phyloP scores from a whole-genome alignment of 1,140 invertebrate species.

The Pemphigus obesinymphae region DNA sequence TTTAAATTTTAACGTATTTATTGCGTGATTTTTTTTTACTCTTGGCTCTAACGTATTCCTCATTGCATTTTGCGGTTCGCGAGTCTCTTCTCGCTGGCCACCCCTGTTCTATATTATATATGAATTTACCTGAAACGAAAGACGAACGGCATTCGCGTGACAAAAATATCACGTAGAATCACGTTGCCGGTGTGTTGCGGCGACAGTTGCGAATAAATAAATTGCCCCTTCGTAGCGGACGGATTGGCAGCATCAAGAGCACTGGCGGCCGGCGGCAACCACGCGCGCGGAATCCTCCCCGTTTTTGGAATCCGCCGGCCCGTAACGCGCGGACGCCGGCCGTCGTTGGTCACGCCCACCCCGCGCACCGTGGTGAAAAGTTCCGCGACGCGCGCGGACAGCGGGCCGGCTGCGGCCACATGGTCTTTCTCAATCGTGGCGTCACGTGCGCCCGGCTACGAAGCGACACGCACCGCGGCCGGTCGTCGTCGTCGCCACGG shows the following conservation, averaged over 20 bases:
- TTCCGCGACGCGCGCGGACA: not conserved
- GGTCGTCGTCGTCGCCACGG: no score
- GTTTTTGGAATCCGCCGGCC: not conserved
- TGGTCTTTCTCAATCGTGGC: not conserved
- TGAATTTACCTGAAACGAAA: constrained; percentile 25
- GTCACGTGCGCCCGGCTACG: no score
- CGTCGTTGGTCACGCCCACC: not conserved
- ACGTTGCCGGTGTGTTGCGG: not conserved
- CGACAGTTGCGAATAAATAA: no score
- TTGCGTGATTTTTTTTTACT: no score
- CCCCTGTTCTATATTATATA: no score
- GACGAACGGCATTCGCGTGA: not conserved
- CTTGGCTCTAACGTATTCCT: no score
- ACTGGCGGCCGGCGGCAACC: not conserved
- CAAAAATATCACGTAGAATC: not conserved
- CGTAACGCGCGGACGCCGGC: not conserved
- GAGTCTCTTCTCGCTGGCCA: no score
- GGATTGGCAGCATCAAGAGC: constrained; percentile 13
- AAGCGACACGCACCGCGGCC: no score
- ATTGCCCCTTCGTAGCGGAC: constrained; percentile 6
- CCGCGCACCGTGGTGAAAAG: not conserved
- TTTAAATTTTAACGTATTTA: no score
- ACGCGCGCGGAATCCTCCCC: not conserved
- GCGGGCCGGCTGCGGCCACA: not conserved
- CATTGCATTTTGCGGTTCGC: no score